phyloP scores from a whole-genome alignment of 2,888 invertebrate genomes.

The Plagodis pulveraria region DNA sequence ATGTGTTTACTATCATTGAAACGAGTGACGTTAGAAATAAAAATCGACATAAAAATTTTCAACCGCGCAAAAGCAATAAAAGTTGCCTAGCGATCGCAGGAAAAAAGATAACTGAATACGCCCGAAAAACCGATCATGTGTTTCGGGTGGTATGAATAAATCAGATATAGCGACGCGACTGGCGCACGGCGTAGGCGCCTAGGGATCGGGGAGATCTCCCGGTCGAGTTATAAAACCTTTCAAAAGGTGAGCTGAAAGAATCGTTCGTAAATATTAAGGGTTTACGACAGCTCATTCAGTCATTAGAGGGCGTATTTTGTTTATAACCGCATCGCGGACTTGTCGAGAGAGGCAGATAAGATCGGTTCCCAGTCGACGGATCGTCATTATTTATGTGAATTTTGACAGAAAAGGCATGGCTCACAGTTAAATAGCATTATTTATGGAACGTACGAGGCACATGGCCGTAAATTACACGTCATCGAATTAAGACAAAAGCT shows the following conservation, averaged over 20 bases:
- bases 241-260: constrained; percentile 78
- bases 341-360: constrained; percentile 70
- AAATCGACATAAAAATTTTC: constrained; percentile 38
- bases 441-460: constrained; percentile 71
- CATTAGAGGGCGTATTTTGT: constrained; percentile 78
- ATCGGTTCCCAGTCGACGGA: constrained; percentile 68
- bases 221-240: constrained; percentile 77
- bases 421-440: constrained; percentile 75
- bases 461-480: constrained; percentile 71
- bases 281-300: constrained; percentile 81
- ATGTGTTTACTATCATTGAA: constrained; percentile 32
- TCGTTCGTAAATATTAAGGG: constrained; percentile 79
- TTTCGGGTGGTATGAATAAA: constrained; percentile 82
- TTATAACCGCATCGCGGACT: constrained; percentile 75
- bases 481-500: constrained; percentile 82
- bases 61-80: constrained; percentile 49
- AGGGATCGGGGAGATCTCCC: constrained; percentile 64
- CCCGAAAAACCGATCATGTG: constrained; percentile 79
- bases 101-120: constrained; percentile 66
- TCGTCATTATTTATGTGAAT: constrained; percentile 82
- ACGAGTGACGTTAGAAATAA: constrained; percentile 32
- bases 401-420: constrained; percentile 71
- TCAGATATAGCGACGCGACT: constrained; percentile 74
- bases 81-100: constrained; percentile 53
- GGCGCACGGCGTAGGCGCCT: constrained; percentile 65